Conservation (phyloP, 2,888 invertebrate species). For the Pecten maximus region DNA sequence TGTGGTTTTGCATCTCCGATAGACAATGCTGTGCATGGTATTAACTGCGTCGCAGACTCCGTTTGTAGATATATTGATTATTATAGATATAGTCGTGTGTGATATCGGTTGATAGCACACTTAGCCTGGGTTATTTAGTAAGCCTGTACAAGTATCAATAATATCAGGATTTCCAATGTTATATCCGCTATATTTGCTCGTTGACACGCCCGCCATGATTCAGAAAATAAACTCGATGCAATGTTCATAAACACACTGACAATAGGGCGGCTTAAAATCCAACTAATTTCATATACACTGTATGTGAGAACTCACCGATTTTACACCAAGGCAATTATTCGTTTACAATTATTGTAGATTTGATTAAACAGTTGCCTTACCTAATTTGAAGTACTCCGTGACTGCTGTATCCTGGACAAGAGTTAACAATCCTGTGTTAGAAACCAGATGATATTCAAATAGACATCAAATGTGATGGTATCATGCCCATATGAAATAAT, state of each 20-base stretch:
- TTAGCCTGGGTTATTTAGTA: conserved; percentile 23
- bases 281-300: not conserved
- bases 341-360: too few species aligned
- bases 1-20: not conserved
- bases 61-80: conserved; percentile 2
- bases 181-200: not conserved
- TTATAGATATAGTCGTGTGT: not conserved
- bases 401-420: not conserved
- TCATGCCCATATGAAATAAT: not conserved
- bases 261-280: not conserved
- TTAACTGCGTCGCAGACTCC: not conserved
- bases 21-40: not conserved
- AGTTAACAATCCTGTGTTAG: not conserved
- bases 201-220: not conserved
- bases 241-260: not conserved
- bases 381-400: conserved; percentile 23
- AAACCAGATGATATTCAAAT: not conserved
- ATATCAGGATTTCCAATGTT: not conserved
- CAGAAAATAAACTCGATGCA: not conserved
- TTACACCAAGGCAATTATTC: not conserved
- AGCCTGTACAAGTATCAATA: not conserved
- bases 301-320: not conserved
- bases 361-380: not conserved
- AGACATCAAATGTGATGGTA: not conserved
- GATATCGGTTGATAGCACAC: not conserved